These are phyloP conservation scores for Odobenus rosmarus DNA, from an alignment of 2,113 vertebrate genomes.

Conservation along the genomic window DNA sequence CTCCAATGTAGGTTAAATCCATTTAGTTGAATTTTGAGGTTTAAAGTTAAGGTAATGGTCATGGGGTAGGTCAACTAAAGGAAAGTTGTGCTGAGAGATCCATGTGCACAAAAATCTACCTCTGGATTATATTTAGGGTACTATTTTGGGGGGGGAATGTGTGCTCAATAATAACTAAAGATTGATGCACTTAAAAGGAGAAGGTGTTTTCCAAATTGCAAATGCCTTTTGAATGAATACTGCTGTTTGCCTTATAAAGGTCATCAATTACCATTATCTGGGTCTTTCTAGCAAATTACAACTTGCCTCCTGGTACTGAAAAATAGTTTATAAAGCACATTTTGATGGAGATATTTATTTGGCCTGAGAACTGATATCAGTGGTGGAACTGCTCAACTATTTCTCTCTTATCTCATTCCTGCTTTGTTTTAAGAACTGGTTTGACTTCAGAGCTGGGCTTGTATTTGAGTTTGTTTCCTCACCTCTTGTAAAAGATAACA, in stretches of 20 bases:
- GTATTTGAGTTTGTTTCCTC: not conserved
- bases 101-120: not conserved
- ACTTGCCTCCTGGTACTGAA: not conserved
- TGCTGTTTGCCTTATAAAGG: not conserved
- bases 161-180: not conserved
- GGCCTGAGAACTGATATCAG: not conserved
- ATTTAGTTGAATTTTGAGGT: not conserved
- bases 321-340: not conserved
- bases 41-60: not conserved
- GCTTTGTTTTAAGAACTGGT: not conserved
- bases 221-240: not conserved
- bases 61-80: not conserved
- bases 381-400: not conserved
- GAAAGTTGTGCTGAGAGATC: not conserved
- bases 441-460: not conserved
- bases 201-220: not conserved
- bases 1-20: not conserved
- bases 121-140: not conserved
- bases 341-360: not conserved
- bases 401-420: not conserved
- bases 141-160: not conserved
- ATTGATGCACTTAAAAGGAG: not conserved
- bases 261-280: not conserved
- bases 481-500: not conserved
- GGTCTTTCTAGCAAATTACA: not conserved